phyloP scores from a whole-genome alignment of 2,113 vertebrate genomes.

The Acrocephalus kingi region DNA sequence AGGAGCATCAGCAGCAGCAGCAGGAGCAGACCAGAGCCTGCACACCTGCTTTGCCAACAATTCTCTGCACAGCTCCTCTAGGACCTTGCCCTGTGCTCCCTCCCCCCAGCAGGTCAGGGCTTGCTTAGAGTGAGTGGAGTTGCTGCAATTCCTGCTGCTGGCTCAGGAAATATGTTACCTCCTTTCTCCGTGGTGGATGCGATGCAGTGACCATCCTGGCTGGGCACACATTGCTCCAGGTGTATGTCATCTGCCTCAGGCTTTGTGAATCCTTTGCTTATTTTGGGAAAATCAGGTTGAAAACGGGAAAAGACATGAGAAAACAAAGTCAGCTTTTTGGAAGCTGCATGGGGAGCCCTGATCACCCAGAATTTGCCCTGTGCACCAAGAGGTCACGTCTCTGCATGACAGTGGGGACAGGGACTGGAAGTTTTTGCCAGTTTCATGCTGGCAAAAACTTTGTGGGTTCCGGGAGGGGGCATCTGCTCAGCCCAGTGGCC shows the following conservation, averaged over 20 bases:
- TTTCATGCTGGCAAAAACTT: not conserved
- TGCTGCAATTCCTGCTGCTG: not conserved
- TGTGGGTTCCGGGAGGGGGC: not conserved
- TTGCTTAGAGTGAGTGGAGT: not conserved
- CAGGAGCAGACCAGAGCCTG: not conserved
- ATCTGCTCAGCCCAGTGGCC: not conserved
- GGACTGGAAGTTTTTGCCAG: not conserved
- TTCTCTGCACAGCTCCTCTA: not conserved
- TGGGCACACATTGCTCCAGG: accelerated
- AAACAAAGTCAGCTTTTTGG: not conserved
- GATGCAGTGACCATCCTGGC: not conserved
- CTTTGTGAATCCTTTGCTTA: not conserved
- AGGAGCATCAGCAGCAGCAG: not conserved
- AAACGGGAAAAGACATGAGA: not conserved
- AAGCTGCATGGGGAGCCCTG: not conserved
- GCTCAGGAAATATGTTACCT: not conserved
- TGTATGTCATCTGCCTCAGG: accelerated
- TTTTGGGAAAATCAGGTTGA: not conserved
- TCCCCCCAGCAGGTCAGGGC: not conserved
- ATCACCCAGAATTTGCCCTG: not conserved
- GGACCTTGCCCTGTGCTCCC: not conserved
- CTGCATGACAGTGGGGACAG: accelerated
- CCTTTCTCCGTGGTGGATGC: accelerated
- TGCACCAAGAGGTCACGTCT: accelerated
- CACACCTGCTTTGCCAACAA: not conserved